Base-by-base conservation (phyloP, 1,140 invertebrate species). In the Steinernema khuongi region DNA sequence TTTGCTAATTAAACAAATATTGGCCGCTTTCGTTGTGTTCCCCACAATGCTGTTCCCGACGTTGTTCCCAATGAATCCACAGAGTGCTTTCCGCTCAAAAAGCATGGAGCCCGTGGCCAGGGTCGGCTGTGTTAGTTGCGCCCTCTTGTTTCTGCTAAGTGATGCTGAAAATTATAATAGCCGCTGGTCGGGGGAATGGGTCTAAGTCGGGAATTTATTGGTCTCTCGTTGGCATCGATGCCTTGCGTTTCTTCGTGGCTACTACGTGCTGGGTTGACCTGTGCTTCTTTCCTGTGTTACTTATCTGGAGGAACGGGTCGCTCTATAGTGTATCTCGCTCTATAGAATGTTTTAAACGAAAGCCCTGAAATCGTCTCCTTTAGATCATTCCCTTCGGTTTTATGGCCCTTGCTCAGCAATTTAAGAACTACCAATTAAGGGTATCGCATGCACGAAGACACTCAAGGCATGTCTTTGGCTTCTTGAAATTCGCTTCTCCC, bases 321-420 rank as follows among this genome's bases (percentile, higher is more conserved):
- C n/a, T n/a, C n/a, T n/a, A n/a, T n/a, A n/a, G n/a, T 60, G 50
- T 26, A n/a, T 60, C 50, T 60, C 50, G 50, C 26, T 60, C n/a
- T 41, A 7, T n/a, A n/a, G 7, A n/a, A 7, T 41, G 36, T 41
- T n/a, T 41, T 7, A 41, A 11, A n/a, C 36, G 36, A 7, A n/a
- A 41, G 36, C n/a, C 7, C 7, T 41, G 7, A n/a, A n/a, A n/a
- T 41, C n/a, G 7, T 7, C 36, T n/a, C 36, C n/a, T n/a, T n/a
- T n/a, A n/a, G n/a, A 41, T 7, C 36, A 41, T 11, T n/a, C 7
- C 36, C n/a, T 7, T n/a, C n/a, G 7, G n/a, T 41, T 41, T 41
- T 60, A 60, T 60, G 11, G 22, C 50, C 50, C 14, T 22, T 41
- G 36, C 36, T 11, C n/a, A n/a, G 36, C 50, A 7, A 60, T 60